Base-by-base conservation (phyloP, 2,888 invertebrate genomes). In the Lampropteryx suffumata region DNA sequence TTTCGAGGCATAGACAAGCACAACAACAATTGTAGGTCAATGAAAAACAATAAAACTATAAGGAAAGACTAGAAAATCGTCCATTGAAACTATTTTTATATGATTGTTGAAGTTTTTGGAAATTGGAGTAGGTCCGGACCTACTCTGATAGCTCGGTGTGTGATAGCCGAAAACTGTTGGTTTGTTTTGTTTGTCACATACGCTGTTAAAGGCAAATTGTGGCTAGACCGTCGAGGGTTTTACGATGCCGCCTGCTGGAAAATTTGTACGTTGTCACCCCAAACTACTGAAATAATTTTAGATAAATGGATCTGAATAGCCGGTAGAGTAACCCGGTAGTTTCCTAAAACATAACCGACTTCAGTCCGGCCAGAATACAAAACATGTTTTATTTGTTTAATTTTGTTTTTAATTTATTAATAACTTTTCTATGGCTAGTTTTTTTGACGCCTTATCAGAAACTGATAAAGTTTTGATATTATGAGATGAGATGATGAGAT, bases 171-270 rank as follows among this genome's bases (percentile, higher is more conserved):
- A 59, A 64, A 70, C 55, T 6, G 17, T 17, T 17, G 64, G 66
- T 64, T 67, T 65, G 66, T 64, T 67, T 66, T 67, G 60, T 67
- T 66, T 67, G 60, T 65, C 61, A 66, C 59, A 66, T 56, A 52
- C 51, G 64, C 53, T 64, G 70, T 75, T 75, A 53, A 55, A 73
- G 69, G 65, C 66, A 71, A 71, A 76, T 74, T 78, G 76, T 73
- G 70, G 72, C 64, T 65, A 58, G 62, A 58, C 60, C 44, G 52
- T 45, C 49, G 54, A 39, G 51, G 50, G 51, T 51, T 65, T 69
- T 65, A 63, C 57, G 57, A 59, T 52, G 36, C 36, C 44, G 53
- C 42, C 34, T 41, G 41, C 39, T 46, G 41, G 47, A 45, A 55
- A 51, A 55, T 51, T 48, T 55, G 50, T 46, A 27, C 37, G 51